Percentiles rank a stretch among this genome's conserved stretches.
Conservation (phyloP, 2,888 invertebrate genomes). For the Geotrupes spiniger region DNA sequence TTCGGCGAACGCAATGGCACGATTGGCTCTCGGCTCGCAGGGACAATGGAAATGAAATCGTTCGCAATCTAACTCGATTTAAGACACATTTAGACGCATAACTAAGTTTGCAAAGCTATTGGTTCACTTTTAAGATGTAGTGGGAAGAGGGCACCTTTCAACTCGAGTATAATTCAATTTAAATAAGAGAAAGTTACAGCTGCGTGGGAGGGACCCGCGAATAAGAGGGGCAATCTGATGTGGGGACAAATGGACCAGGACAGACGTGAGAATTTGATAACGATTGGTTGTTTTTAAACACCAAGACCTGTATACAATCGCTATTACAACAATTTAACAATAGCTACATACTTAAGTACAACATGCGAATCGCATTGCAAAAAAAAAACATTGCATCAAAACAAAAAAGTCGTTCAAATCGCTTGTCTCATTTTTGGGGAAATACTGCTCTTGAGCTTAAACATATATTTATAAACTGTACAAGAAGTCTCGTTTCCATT, state of each 20-base stretch:
- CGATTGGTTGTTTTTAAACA: conserved; percentile 33
- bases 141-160: conserved; percentile 40
- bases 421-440: too few species aligned
- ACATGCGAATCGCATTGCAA: too few species aligned
- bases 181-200: conserved; percentile 50
- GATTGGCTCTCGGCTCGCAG: not conserved
- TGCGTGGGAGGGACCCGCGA: conserved; percentile 25
- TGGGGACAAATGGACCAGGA: conserved; percentile 46
- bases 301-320: too few species aligned
- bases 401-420: too few species aligned
- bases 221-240: conserved; percentile 41
- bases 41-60: conserved; percentile 10
- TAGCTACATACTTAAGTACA: too few species aligned
- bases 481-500: too few species aligned
- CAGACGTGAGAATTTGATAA: conserved; percentile 49
- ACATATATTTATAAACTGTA: too few species aligned
- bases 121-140: conserved; percentile 26
- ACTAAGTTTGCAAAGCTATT: conserved; percentile 29
- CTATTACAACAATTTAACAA: too few species aligned
- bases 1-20: conserved; percentile 1
- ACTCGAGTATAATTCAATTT: conserved; percentile 51
- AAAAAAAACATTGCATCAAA: too few species aligned
- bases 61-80: conserved; percentile 11
- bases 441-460: too few species aligned
- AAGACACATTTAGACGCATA: conserved; percentile 28